Conservation (phyloP, 2,113 vertebrate species). For the Malurus elegans region DNA sequence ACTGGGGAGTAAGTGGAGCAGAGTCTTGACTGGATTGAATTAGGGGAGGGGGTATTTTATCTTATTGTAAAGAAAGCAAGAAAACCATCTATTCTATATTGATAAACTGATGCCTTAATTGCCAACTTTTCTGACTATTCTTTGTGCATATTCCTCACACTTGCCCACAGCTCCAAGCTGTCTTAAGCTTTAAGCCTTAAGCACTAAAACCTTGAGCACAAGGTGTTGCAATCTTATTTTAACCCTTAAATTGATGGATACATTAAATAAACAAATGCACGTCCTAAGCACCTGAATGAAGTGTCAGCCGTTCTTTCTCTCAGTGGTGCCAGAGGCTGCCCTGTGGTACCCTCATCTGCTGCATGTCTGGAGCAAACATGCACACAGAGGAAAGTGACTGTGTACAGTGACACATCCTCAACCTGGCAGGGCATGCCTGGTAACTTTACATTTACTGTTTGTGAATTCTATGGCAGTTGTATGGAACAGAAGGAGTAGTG, state of each 20-base stretch:
- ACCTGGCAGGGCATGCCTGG: background rate
- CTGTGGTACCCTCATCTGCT: accelerated
- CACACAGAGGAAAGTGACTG: background rate
- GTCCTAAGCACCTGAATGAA: background rate
- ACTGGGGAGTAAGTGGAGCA: background rate
- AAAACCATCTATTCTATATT: background rate
- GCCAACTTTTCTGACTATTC: background rate
- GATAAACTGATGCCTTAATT: background rate
- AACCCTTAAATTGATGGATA: background rate
- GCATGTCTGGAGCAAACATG: background rate
- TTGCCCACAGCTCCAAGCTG: background rate
- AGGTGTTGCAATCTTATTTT: background rate
- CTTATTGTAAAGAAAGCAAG: background rate
- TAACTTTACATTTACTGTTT: accelerated
- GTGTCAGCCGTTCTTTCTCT: background rate
- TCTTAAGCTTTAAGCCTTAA: background rate
- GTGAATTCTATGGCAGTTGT: background rate
- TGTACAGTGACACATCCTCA: background rate
- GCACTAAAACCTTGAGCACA: background rate
- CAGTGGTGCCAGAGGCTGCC: background rate
- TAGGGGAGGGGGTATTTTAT: background rate
- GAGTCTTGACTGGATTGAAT: background rate
- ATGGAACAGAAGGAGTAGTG: background rate
- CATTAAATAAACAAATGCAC: background rate
- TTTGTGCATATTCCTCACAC: background rate